phyloP scores from a whole-genome alignment of 30 jellyfish, hydroid and myxozoan species.

The Aurelia aurita region DNA sequence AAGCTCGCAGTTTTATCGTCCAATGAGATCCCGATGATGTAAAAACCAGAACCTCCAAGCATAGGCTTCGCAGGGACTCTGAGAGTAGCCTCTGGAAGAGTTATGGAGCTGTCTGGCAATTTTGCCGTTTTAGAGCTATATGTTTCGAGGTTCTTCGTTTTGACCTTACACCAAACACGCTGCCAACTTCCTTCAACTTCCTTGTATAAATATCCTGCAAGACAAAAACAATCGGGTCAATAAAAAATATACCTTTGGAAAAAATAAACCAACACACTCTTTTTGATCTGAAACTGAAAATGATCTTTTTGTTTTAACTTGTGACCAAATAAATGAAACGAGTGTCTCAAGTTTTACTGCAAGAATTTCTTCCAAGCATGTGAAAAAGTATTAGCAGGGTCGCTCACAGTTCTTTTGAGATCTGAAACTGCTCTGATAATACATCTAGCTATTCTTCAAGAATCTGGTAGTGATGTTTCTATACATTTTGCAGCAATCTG shows the following conservation, averaged over 20 bases:
- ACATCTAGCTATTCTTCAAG: too few relatives aligned
- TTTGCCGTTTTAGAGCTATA: slow-evolving; percentile 20
- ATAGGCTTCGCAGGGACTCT: not conserved
- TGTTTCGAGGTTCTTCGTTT: slow-evolving; percentile 7
- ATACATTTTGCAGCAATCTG: too few relatives aligned
- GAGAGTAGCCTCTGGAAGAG: slow-evolving; percentile 2
- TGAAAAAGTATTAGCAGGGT: too few relatives aligned
- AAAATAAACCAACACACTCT: too few relatives aligned
- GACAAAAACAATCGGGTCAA: not conserved
- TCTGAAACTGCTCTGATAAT: too few relatives aligned
- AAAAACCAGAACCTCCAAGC: slow-evolving; percentile 1
- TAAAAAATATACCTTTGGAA: not conserved
- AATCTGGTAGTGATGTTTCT: too few relatives aligned
- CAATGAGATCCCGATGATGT: not conserved
- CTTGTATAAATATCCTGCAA: slow-evolving; percentile 37
- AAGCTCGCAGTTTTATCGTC: not conserved
- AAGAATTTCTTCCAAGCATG: too few relatives aligned
- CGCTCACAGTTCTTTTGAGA: too few relatives aligned
- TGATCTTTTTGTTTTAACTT: too few relatives aligned
- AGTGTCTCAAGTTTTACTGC: too few relatives aligned
- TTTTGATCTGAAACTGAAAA: too few relatives aligned
- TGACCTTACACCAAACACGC: slow-evolving; percentile 53
- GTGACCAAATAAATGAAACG: too few relatives aligned
- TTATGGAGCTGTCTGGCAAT: slow-evolving; percentile 9
- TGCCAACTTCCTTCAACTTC: slow-evolving; percentile 44